phyloP scores from a whole-genome alignment of 2,888 invertebrate species.

The Plusia festucae region DNA sequence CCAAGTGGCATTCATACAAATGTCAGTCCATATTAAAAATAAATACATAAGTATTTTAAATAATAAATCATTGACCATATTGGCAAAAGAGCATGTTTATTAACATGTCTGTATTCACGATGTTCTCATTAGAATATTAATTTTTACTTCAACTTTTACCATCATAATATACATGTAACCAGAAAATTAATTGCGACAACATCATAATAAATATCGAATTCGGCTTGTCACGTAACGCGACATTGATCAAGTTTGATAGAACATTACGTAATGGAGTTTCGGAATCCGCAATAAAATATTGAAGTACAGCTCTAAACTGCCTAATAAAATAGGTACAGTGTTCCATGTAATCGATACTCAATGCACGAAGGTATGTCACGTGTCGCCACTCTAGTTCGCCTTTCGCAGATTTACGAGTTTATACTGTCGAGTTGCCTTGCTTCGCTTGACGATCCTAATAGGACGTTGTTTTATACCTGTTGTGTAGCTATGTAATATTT shows the following conservation, averaged over 20 bases:
- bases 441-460: too few species aligned
- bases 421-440: constrained; percentile 1
- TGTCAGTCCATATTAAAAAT: too few species aligned
- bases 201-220: constrained; percentile 27
- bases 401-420: constrained; percentile 16
- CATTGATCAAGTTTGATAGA: constrained; percentile 26
- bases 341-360: constrained; percentile 40
- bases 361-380: constrained; percentile 38
- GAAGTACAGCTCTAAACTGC: constrained; percentile 42
- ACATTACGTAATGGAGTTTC: constrained; percentile 40
- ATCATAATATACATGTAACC: too few species aligned
- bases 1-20: too few species aligned
- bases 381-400: constrained; percentile 23
- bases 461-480: too few species aligned
- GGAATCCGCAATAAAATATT: constrained; percentile 47
- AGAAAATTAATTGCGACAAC: constrained; percentile 7
- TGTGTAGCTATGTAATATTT: too few species aligned
- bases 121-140: not conserved
- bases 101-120: not conserved
- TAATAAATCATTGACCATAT: not conserved
- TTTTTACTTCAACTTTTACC: too few species aligned
- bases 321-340: constrained; percentile 46
- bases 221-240: constrained; percentile 28
- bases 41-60: too few species aligned
- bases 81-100: not conserved